Percentiles rank a stretch among this genome's conserved stretches.
Conservation (phyloP, 2,888 invertebrate genomes). For the Hoplodrina blanda region DNA sequence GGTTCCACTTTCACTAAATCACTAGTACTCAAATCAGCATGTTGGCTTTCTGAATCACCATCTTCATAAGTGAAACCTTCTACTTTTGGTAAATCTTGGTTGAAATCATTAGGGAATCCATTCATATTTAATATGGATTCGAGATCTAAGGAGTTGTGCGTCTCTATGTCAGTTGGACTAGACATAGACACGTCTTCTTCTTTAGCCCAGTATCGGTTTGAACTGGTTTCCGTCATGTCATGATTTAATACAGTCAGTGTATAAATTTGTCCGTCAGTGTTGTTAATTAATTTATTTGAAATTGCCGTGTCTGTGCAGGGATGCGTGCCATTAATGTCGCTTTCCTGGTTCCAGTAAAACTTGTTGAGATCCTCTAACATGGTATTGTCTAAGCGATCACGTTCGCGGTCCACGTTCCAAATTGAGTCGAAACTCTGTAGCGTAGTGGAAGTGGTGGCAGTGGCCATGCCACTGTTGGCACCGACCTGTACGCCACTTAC, state of each 20-base stretch:
- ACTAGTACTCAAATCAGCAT: slow-evolving; percentile 92
- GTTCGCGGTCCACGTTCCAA: slow-evolving; percentile 93
- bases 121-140: slow-evolving; percentile 95
- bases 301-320: slow-evolving; percentile 87
- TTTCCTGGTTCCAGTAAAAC: slow-evolving; percentile 94
- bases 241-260: slow-evolving; percentile 96
- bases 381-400: slow-evolving; percentile 93
- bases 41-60: slow-evolving; percentile 94
- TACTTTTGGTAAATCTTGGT: slow-evolving; percentile 92
- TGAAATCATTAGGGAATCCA: slow-evolving; percentile 91
- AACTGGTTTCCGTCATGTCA: slow-evolving; percentile 92
- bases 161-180: slow-evolving; percentile 91
- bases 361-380: slow-evolving; percentile 96
- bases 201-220: slow-evolving; percentile 92
- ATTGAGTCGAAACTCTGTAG: slow-evolving; percentile 91
- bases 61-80: slow-evolving; percentile 95
- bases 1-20: slow-evolving; percentile 89
- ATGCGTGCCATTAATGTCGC: slow-evolving; percentile 89
- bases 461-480: slow-evolving; percentile 76
- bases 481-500: slow-evolving; percentile 75
- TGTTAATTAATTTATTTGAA: slow-evolving; percentile 89
- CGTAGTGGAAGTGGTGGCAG: slow-evolving; percentile 85
- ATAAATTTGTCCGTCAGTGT: slow-evolving; percentile 96
- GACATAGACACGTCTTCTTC: slow-evolving; percentile 92
- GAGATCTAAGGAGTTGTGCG: slow-evolving; percentile 92